Conservation (phyloP, 92 coral and sea anemone genomes). For the Galaxea fascicularis region DNA sequence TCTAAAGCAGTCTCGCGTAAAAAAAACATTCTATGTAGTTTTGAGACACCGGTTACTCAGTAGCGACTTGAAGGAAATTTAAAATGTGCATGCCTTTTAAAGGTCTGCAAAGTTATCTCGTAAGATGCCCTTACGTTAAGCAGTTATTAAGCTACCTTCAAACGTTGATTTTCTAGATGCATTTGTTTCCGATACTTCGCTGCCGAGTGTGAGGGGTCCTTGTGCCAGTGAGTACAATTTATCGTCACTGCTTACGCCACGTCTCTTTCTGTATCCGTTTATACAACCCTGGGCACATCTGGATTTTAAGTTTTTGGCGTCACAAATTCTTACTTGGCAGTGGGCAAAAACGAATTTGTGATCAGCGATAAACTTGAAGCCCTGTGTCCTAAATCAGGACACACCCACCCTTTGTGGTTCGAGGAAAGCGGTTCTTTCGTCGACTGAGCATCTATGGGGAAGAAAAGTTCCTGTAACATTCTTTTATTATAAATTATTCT, state of each 20-base stretch:
- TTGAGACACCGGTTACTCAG: no score
- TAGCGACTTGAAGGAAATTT: no score
- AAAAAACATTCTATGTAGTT: no score
- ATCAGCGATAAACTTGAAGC: constrained; percentile 4
- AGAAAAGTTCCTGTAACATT: background rate
- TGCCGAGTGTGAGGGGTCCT: constrained; percentile 10
- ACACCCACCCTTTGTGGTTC: background rate
- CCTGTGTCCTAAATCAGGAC: background rate
- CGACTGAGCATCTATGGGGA: constrained; percentile 8
- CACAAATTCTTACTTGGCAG: constrained; percentile 22
- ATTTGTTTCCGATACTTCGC: background rate
- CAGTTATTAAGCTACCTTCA: background rate
- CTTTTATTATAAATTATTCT: background rate
- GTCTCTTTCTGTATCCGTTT: background rate
- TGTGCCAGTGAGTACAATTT: constrained; percentile 18
- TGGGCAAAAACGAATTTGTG: constrained; percentile 27
- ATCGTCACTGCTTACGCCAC: constrained; percentile 3
- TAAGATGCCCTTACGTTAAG: no score
- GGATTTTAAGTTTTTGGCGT: background rate
- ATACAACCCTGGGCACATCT: constrained; percentile 23
- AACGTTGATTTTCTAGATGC: no score
- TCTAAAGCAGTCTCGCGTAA: no score
- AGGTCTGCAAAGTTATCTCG: no score
- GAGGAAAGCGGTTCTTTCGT: background rate
- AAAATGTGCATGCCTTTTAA: no score